Evolutionary conservation across 2,113 vertebrate species (phyloP).

Genomic region (Chauna torquata): DNA sequence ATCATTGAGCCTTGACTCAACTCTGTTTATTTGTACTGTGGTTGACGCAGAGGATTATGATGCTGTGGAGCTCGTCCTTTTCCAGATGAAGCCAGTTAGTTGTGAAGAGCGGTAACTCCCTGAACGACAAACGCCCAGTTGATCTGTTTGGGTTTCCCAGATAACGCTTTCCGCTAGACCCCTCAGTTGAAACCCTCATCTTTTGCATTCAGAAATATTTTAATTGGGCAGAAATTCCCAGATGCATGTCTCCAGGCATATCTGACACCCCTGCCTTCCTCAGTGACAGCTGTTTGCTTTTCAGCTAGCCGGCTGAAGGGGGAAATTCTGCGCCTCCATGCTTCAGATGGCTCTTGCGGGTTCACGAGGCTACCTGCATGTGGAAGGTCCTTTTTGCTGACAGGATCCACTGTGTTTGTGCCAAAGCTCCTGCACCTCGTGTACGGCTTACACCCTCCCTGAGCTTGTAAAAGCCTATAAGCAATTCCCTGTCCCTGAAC

Average conservation of each 20-base stretch:
- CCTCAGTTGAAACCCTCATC: background rate
- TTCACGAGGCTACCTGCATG: background rate
- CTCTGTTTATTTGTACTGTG: background rate
- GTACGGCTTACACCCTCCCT: background rate
- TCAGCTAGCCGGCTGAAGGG: background rate
- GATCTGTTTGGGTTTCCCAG: background rate
- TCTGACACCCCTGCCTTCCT: slow-evolving; percentile 22
- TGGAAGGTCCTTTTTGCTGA: background rate
- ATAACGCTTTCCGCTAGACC: background rate
- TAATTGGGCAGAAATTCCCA: slow-evolving; percentile 53
- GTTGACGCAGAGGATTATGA: background rate
- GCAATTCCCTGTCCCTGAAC: slow-evolving; percentile 30
- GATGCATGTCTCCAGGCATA: background rate
- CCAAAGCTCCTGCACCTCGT: background rate
- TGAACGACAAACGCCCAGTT: fast-evolving
- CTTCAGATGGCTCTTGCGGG: background rate
- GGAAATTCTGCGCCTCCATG: background rate
- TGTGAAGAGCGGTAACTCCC: background rate
- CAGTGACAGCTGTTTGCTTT: slow-evolving; percentile 39
- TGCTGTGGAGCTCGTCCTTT: background rate
- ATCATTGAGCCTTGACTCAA: background rate
- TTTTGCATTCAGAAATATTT: slow-evolving; percentile 32
- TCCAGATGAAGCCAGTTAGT: background rate
- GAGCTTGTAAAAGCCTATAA: slow-evolving; percentile 35
- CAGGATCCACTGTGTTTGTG: slow-evolving; percentile 32